These are phyloP conservation scores for Priocnemis perturbator DNA, from an alignment of 2,888 invertebrate species.

Conservation along the genomic window DNA sequence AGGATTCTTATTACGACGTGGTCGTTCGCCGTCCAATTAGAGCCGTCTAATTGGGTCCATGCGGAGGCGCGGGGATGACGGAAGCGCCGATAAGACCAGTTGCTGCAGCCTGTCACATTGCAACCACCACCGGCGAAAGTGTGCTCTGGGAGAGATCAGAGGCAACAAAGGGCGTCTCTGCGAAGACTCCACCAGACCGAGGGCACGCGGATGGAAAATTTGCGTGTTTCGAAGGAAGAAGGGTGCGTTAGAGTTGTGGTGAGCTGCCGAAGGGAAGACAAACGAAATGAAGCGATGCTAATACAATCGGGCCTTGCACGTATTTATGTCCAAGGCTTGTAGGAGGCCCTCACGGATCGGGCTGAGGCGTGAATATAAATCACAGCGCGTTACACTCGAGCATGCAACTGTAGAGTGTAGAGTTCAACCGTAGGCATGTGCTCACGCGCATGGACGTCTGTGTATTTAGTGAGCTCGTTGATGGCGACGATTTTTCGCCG, in stretches of 20 bases:
- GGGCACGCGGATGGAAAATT: too few relatives aligned
- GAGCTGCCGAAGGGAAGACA: too few relatives aligned
- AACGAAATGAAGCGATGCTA: too few relatives aligned
- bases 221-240: too few relatives aligned
- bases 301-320: too few relatives aligned
- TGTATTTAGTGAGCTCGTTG: too few relatives aligned
- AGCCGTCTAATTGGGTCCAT: slow-evolving; percentile 57
- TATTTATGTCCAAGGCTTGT: slow-evolving; percentile 14
- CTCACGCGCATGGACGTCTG: slow-evolving; percentile 43
- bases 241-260: too few relatives aligned
- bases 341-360: slow-evolving; percentile 64
- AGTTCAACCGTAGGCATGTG: slow-evolving; percentile 35
- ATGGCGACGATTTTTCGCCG: too few relatives aligned
- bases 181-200: background rate
- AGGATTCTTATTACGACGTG: slow-evolving; percentile 51
- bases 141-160: slow-evolving; percentile 17
- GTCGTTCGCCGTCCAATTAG: slow-evolving; percentile 60
- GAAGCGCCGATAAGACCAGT: slow-evolving; percentile 58
- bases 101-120: slow-evolving; percentile 49
- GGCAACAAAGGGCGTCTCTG: slow-evolving; percentile 12
- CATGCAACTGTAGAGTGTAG: slow-evolving; percentile 39
- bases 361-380: slow-evolving; percentile 66
- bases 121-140: slow-evolving; percentile 41
- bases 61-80: slow-evolving; percentile 58
- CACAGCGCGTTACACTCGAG: slow-evolving; percentile 61